Evolutionary conservation across 2,888 invertebrate species (phyloP).

Genomic region (Drosophila hamatofila): DNA sequence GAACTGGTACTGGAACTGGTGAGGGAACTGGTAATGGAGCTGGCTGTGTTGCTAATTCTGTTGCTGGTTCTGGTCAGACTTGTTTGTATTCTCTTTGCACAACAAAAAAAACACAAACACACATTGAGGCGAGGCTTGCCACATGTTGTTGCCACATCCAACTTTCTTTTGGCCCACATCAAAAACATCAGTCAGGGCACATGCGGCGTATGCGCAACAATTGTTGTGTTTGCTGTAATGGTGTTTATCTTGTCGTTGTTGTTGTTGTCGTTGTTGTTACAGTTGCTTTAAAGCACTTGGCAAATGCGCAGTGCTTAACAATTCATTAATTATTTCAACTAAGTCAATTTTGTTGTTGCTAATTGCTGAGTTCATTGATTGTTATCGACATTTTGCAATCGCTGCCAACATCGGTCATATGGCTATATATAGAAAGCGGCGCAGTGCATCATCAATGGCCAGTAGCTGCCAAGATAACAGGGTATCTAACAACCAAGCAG

Average conservation of each 20-base stretch:
- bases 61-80: slow-evolving; percentile 51
- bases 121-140: slow-evolving; percentile 4
- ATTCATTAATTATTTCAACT: slow-evolving; percentile 23
- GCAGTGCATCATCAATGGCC: slow-evolving; percentile 56
- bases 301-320: slow-evolving; percentile 33
- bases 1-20: slow-evolving; percentile 2
- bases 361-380: slow-evolving; percentile 64
- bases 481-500: slow-evolving; percentile 30
- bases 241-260: background rate
- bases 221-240: slow-evolving; percentile 4
- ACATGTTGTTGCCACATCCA: slow-evolving; percentile 25
- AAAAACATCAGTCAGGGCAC: background rate
- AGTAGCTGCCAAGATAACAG: slow-evolving; percentile 9
- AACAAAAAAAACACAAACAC: background rate
- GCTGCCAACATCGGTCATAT: slow-evolving; percentile 59
- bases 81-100: slow-evolving; percentile 32
- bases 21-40: background rate
- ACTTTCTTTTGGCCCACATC: slow-evolving; percentile 64
- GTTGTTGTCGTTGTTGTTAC: background rate
- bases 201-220: slow-evolving; percentile 67
- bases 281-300: slow-evolving; percentile 4
- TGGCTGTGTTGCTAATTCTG: slow-evolving; percentile 29
- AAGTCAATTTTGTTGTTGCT: slow-evolving; percentile 25
- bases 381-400: slow-evolving; percentile 66
- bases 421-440: slow-evolving; percentile 69